Evolutionary conservation across 2,113 vertebrate species (phyloP).

Genomic region (Gambusia affinis): DNA sequence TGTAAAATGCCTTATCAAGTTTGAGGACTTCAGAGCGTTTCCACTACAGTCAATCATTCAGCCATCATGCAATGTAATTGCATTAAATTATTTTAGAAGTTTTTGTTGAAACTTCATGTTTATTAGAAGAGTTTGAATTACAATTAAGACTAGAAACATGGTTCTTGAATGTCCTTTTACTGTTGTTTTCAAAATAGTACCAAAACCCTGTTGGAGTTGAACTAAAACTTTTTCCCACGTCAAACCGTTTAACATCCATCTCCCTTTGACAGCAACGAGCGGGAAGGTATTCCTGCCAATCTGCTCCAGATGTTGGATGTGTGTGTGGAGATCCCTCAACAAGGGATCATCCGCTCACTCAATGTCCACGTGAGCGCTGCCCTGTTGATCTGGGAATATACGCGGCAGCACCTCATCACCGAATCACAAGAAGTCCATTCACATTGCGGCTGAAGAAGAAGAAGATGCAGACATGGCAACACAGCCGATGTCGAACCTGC

Average conservation of each 20-base stretch:
- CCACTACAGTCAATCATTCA: no score
- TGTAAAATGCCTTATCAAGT: no score
- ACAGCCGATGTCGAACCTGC: not conserved
- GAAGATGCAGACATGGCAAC: not conserved
- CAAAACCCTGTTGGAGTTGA: not conserved
- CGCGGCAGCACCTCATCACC: slow-evolving; percentile 83
- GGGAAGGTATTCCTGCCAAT: slow-evolving; percentile 92
- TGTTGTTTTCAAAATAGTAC: not conserved
- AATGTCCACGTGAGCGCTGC: slow-evolving; percentile 97
- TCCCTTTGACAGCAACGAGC: slow-evolving; percentile 85
- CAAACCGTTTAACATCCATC: not conserved
- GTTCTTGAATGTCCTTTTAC: no score
- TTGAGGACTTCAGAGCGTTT: no score
- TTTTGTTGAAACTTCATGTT: not conserved
- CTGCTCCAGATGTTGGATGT: slow-evolving; percentile 92
- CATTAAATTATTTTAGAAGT: no score
- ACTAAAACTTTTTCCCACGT: not conserved
- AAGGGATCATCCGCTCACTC: slow-evolving; percentile 92
- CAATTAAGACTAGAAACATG: not conserved
- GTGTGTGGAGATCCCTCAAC: slow-evolving; percentile 96
- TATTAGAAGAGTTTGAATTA: not conserved
- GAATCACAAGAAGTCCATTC: slow-evolving; percentile 6
- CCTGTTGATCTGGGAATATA: slow-evolving; percentile 97
- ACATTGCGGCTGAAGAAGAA: slow-evolving; percentile 18
- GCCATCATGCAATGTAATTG: no score